Percentiles rank a stretch among this genome's conserved stretches.
These are phyloP conservation scores for Galaxea fascicularis DNA, from an alignment of 92 coral and sea anemone genomes.

Conservation along the genomic window DNA sequence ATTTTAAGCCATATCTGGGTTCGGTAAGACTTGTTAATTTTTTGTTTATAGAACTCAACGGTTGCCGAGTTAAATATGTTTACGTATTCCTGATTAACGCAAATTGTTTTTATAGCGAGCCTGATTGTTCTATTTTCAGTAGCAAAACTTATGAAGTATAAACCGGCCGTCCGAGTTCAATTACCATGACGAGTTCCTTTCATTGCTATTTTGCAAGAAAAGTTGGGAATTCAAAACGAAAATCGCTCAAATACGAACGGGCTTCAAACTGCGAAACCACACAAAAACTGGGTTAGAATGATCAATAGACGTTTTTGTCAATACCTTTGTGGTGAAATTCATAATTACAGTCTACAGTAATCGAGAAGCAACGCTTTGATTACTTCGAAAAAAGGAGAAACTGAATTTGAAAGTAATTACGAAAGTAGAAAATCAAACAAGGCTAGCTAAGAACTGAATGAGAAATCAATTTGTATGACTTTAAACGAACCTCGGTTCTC, in stretches of 20 bases:
- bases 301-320: not conserved
- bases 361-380: not conserved
- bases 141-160: not conserved
- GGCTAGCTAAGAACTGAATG: too few relatives aligned
- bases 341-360: not conserved
- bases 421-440: too few relatives aligned
- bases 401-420: too few relatives aligned
- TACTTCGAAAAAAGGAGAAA: not conserved
- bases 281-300: not conserved
- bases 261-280: not conserved
- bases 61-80: too few relatives aligned
- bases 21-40: not conserved
- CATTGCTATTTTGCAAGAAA: not conserved
- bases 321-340: not conserved
- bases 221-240: not conserved
- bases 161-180: not conserved
- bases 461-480: too few relatives aligned
- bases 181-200: not conserved
- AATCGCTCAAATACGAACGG: not conserved
- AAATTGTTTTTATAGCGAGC: not conserved
- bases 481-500: too few relatives aligned
- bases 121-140: not conserved
- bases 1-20: not conserved
- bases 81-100: too few relatives aligned
- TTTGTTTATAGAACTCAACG: not conserved